These are phyloP conservation scores for Drymodes brunneopygia DNA, from an alignment of 2,113 vertebrate genomes.

Conservation along the genomic window DNA sequence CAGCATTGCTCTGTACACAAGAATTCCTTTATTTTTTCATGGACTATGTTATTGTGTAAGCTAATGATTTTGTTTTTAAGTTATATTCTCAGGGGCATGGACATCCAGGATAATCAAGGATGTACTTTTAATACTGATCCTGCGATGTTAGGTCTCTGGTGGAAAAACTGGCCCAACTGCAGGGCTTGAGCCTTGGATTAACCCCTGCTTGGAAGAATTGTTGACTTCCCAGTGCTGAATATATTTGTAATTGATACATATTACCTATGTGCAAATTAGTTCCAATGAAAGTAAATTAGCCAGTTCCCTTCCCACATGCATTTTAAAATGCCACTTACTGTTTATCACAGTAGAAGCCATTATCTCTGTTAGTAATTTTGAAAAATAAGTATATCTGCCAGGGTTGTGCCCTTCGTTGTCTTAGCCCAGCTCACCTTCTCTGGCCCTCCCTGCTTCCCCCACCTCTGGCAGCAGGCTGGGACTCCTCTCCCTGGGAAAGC, in stretches of 20 bases:
- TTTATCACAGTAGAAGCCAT: not conserved
- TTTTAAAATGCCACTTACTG: not conserved
- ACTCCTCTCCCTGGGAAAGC: not conserved
- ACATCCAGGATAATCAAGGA: not conserved
- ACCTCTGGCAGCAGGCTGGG: not conserved
- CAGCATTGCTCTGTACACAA: not conserved
- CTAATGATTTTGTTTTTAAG: constrained; percentile 49
- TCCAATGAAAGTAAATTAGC: constrained; percentile 7
- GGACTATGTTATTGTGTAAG: not conserved
- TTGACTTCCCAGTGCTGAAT: not conserved
- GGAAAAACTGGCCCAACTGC: not conserved
- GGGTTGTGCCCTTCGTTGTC: not conserved
- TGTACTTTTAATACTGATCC: not conserved
- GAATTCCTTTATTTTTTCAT: not conserved
- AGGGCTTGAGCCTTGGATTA: not conserved
- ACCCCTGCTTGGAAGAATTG: not conserved
- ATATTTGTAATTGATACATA: not conserved
- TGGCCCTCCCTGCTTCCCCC: not conserved
- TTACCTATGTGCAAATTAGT: constrained; percentile 2
- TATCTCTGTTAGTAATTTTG: not conserved
- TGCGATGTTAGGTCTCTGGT: not conserved
- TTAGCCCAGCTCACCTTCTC: not conserved
- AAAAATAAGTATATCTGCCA: not conserved
- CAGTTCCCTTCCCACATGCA: not conserved
- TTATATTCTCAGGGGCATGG: not conserved